Evolutionary conservation across 2,888 invertebrate genomes (phyloP).

Genomic region (Actias luna): DNA sequence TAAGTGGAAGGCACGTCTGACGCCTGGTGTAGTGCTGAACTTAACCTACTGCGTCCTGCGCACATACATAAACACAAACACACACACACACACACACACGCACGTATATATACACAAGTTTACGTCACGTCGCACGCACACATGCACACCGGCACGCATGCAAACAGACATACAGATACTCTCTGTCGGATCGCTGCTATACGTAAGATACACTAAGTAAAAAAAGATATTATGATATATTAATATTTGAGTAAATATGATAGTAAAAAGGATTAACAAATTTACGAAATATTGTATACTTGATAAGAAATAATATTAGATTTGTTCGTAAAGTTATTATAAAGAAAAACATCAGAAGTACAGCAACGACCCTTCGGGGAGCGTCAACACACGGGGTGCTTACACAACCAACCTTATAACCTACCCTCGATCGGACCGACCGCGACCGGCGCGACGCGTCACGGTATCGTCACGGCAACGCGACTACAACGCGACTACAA

Average conservation of each 20-base stretch:
- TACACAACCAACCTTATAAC: slow-evolving; percentile 65
- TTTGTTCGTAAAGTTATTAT: too few species aligned
- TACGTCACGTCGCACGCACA: slow-evolving; percentile 21
- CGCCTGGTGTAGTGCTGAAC: slow-evolving; percentile 60
- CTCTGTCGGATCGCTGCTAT: slow-evolving; percentile 8
- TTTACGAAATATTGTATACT: too few species aligned
- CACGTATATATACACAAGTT: slow-evolving; percentile 22
- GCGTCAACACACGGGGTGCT: slow-evolving; percentile 64
- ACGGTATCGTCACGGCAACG: not conserved
- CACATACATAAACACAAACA: slow-evolving; percentile 48
- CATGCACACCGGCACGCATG: slow-evolving; percentile 24
- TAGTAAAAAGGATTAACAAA: not conserved
- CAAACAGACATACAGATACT: slow-evolving; percentile 22
- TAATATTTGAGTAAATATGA: not conserved
- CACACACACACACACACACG: slow-evolving; percentile 48
- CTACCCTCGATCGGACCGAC: slow-evolving; percentile 50
- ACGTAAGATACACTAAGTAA: not conserved
- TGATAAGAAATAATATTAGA: not conserved
- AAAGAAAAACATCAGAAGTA: not conserved
- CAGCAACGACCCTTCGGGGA: slow-evolving; percentile 5
- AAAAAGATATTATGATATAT: too few species aligned
- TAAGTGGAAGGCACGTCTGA: slow-evolving; percentile 61
- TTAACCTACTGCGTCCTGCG: slow-evolving; percentile 55
- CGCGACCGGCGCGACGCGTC: slow-evolving; percentile 33
- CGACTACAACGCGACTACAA: not conserved